These are phyloP conservation scores for Caenorhabditis imperialis DNA, from an alignment of 2,888 invertebrate species.

Conservation along the genomic window DNA sequence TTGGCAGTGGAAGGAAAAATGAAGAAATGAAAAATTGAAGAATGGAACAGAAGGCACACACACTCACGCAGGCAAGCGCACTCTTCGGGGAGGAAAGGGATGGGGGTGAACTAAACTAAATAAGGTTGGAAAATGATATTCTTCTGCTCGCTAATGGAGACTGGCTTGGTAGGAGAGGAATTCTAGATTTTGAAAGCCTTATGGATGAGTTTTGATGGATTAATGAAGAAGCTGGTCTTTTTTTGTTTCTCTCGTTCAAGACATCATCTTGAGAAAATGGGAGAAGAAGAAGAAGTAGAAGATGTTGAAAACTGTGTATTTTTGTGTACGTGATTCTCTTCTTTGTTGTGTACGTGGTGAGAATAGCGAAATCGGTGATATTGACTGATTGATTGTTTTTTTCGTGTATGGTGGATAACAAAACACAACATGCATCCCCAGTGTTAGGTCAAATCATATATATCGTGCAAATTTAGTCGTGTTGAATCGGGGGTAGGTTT, in stretches of 20 bases:
- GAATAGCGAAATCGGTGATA: neutral
- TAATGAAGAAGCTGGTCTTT: slow-evolving; percentile 38
- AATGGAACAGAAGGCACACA: slow-evolving; percentile 42
- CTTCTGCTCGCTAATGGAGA: neutral
- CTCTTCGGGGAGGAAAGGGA: slow-evolving; percentile 18
- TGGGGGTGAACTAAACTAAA: slow-evolving; percentile 8
- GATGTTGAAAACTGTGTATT: neutral
- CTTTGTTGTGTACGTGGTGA: slow-evolving; percentile 17
- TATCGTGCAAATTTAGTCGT: too few species aligned
- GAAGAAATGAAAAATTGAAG: slow-evolving; percentile 20
- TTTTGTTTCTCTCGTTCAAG: too few species aligned
- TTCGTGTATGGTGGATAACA: too few species aligned
- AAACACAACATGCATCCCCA: too few species aligned
- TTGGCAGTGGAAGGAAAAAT: slow-evolving; percentile 14
- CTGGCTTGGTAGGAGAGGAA: slow-evolving; percentile 1
- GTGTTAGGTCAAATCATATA: too few species aligned
- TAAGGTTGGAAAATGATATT: slow-evolving; percentile 5
- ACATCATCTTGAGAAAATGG: slow-evolving; percentile 5
- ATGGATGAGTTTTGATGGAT: slow-evolving; percentile 9
- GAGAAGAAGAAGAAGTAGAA: slow-evolving; percentile 19
- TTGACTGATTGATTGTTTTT: slow-evolving; percentile 23
- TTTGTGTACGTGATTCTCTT: neutral
- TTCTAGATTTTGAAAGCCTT: slow-evolving; percentile 8
- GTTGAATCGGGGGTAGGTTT: too few species aligned
- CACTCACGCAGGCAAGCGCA: slow-evolving; percentile 52